phyloP scores from a whole-genome alignment of 2,113 vertebrate genomes.

The Takifugu bimaculatus region DNA sequence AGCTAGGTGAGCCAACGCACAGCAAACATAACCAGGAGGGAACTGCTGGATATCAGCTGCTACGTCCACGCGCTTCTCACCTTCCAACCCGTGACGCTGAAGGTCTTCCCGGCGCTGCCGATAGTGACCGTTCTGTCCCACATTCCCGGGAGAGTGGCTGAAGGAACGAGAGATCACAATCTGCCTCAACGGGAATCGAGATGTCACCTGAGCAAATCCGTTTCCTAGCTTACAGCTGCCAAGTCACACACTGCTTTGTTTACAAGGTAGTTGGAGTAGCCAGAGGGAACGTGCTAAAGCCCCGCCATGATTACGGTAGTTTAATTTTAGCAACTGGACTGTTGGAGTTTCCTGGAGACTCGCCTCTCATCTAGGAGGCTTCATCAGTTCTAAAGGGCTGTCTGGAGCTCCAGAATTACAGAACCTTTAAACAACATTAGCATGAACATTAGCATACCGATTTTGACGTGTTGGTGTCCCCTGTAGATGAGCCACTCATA shows the following conservation, averaged over 20 bases:
- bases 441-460: conserved; percentile 73
- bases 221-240: too few relatives aligned
- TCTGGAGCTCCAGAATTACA: too few relatives aligned
- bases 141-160: conserved; percentile 93
- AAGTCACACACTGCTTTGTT: too few relatives aligned
- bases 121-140: conserved; percentile 95
- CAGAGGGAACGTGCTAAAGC: too few relatives aligned
- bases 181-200: too few relatives aligned
- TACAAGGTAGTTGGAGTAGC: too few relatives aligned
- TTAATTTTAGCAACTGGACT: too few relatives aligned
- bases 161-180: neutral
- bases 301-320: too few relatives aligned
- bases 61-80: conserved; percentile 54
- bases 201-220: too few relatives aligned
- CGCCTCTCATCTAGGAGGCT: too few relatives aligned
- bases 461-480: conserved; percentile 88
- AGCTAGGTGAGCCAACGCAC: conserved; percentile 72
- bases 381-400: too few relatives aligned
- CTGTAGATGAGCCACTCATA: conserved; percentile 94
- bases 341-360: too few relatives aligned
- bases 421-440: neutral
- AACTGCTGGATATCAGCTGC: neutral
- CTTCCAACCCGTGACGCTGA: conserved; percentile 97
- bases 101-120: conserved; percentile 93
- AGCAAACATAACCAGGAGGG: neutral